A percentile compares a stretch with the other conserved stretches of the same genome.
These are phyloP conservation scores for Eurois occulta DNA, from an alignment of 2,888 invertebrate genomes.

Conservation along the genomic window DNA sequence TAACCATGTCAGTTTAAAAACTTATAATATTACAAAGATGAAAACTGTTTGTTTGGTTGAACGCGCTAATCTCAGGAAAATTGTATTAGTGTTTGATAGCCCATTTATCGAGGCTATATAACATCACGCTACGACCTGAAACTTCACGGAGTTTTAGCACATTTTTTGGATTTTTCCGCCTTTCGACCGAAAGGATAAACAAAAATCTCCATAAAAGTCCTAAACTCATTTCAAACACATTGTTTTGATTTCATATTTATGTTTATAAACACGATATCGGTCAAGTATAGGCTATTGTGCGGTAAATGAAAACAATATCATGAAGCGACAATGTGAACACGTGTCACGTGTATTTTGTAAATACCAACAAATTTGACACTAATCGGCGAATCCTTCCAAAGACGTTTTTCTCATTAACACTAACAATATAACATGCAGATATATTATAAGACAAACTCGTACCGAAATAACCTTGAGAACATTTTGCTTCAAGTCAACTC, in stretches of 20 bases:
- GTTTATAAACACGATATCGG: conserved; percentile 64
- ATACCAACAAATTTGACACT: conserved; percentile 52
- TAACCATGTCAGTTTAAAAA: too few relatives aligned
- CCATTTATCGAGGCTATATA: too few relatives aligned
- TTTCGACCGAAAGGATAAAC: neutral
- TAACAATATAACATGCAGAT: conserved; percentile 24
- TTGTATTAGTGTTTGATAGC: too few relatives aligned
- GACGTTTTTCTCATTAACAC: conserved; percentile 19
- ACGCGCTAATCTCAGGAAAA: too few relatives aligned
- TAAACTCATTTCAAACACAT: neutral
- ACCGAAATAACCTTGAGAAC: conserved; percentile 32
- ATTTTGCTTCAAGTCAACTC: conserved; percentile 2
- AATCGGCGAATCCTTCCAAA: conserved; percentile 11
- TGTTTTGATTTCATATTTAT: conserved; percentile 8
- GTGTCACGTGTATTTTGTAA: conserved; percentile 69
- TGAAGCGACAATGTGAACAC: conserved; percentile 61
- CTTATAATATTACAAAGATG: too few relatives aligned
- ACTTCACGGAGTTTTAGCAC: neutral
- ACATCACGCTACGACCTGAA: too few relatives aligned
- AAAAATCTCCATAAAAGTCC: neutral
- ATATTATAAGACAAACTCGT: conserved; percentile 12
- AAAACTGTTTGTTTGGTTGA: too few relatives aligned
- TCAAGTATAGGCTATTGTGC: conserved; percentile 67
- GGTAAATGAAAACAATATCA: conserved; percentile 56
- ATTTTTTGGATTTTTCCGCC: neutral